These are phyloP conservation scores for Nephrotoma flavescens DNA, from an alignment of 2,888 invertebrate species.

Conservation along the genomic window DNA sequence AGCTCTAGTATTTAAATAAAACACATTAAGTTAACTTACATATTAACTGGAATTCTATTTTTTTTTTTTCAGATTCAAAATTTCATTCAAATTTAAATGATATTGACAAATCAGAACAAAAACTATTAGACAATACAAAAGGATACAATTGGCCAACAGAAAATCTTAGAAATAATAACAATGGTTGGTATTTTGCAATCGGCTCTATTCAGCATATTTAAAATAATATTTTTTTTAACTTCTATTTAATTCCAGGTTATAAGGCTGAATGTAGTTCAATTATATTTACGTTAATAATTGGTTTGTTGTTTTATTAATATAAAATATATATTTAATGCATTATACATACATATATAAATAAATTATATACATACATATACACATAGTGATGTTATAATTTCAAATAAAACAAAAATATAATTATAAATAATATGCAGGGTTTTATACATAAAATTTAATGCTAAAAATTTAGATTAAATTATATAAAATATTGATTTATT, in stretches of 20 bases:
- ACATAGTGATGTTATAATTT: neutral
- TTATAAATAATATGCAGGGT: neutral
- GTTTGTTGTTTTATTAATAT: neutral
- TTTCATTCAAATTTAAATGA: slow-evolving; percentile 63
- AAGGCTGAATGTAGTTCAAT: neutral
- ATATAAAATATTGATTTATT: neutral
- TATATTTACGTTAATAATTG: neutral
- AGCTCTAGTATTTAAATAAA: too few relatives aligned
- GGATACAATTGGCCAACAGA: slow-evolving; percentile 39
- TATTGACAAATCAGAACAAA: slow-evolving; percentile 67
- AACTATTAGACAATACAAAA: slow-evolving; percentile 43
- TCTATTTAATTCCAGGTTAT: neutral
- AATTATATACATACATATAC: neutral
- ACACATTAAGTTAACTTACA: too few relatives aligned
- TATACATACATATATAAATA: neutral
- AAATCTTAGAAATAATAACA: slow-evolving; percentile 15
- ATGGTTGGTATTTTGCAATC: neutral
- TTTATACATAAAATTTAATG: neutral
- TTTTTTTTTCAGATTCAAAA: slow-evolving; percentile 44
- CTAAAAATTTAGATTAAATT: neutral
- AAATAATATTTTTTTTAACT: neutral
- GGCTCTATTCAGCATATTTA: neutral
- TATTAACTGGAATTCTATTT: too few relatives aligned
- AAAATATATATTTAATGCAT: neutral
- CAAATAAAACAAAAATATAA: neutral